Evolutionary conservation across 1,140 invertebrate species (phyloP), one percentile per base, ranked within the genome.

Genomic region (Physella acuta): DNA sequence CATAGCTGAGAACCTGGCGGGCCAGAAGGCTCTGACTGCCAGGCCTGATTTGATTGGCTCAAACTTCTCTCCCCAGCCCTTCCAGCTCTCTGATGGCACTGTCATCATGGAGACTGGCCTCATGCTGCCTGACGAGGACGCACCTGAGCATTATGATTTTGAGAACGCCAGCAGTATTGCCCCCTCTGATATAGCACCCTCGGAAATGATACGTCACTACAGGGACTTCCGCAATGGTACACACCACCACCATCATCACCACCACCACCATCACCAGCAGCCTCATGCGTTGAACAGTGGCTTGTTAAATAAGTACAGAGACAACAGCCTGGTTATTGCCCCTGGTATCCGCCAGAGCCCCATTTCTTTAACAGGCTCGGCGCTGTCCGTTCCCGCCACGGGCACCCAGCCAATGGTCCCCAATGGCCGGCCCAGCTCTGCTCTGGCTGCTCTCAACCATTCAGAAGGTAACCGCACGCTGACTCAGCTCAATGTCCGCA

Each of bases 151-250:
- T 81, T 98, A 98, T 79, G 95, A 98, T 82, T 85, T 98, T 63
- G 95, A 98, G 84, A 98, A 98, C 85, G 94, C 95, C 0, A 96
- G 94, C 82, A 96, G 94, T 0, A 97, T 98, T 73, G 96, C 96
- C 0, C 95, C 96, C 0, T 96, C 94, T 16, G 96, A 98, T 83
- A 97, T 97, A 55, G 56, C 66, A n/a, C 66, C 66, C n/a, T 73
- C 71, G 4, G 95, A 98, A 79, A 94, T 98, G 70, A 93, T 96
- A 0, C 95, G 95, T 78, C 95, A 98, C 82, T 98, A 98, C 81
- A 96, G 97, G 87, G 93, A 84, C 39, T 95, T 73, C 92, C 93
- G 85, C 84, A 93, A 81, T 91, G 85, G 85, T n/a, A 70, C 73
- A 58, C 69, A 34, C 69, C 71, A 55, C 71, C 71, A 75, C 69